Percentiles rank a stretch among this genome's conserved stretches.
These are phyloP conservation scores for Drosophila quasianomalipes DNA, from an alignment of 2,888 invertebrate genomes.

Conservation along the genomic window DNA sequence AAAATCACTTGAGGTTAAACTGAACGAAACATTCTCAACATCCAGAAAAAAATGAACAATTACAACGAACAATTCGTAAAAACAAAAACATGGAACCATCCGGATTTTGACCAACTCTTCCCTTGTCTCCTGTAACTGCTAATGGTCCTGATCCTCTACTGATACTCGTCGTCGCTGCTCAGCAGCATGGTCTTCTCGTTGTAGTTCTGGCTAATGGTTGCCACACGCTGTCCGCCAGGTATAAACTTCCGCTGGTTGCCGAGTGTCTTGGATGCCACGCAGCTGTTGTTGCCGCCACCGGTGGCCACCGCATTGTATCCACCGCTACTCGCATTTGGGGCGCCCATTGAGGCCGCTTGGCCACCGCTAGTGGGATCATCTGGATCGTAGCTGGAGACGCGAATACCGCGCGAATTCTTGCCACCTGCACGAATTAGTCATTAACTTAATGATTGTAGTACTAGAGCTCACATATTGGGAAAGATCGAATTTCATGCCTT, in stretches of 20 bases:
- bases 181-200: constrained; percentile 98
- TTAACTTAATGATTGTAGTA: constrained; percentile 38
- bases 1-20: constrained; percentile 35
- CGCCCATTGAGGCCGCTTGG: constrained; percentile 41
- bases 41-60: constrained; percentile 33
- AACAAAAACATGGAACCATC: constrained; percentile 39
- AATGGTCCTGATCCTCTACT: constrained; percentile 85
- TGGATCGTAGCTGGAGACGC: constrained; percentile 89
- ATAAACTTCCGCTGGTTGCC: constrained; percentile 87
- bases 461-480: constrained; percentile 12
- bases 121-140: not conserved
- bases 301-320: constrained; percentile 75
- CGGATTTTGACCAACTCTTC: constrained; percentile 8
- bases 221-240: constrained; percentile 90
- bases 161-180: constrained; percentile 98
- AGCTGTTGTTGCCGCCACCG: constrained; percentile 77
- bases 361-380: constrained; percentile 87
- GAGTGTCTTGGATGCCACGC: constrained; percentile 85
- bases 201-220: constrained; percentile 94
- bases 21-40: constrained; percentile 42
- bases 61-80: constrained; percentile 56
- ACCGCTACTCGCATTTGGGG: constrained; percentile 79
- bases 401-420: constrained; percentile 89
- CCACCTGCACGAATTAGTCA: constrained; percentile 85
- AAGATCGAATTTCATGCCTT: constrained; percentile 40